Percentiles rank a stretch among this genome's conserved stretches.
Evolutionary conservation across 2,113 vertebrate genomes (phyloP).

Genomic region (Lipophrys pholis): DNA sequence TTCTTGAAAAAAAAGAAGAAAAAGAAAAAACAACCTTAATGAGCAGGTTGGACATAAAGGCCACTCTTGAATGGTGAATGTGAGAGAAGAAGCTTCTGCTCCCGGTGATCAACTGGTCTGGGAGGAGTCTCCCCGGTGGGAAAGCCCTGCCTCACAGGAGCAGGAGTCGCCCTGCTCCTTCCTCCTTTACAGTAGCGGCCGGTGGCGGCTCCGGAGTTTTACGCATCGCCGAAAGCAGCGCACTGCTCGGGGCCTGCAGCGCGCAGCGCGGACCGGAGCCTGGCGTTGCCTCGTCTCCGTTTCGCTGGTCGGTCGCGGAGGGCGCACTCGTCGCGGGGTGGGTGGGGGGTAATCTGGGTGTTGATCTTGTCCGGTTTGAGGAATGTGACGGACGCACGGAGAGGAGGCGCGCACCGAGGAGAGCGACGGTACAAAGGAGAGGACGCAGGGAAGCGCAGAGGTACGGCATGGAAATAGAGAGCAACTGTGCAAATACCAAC

Average conservation of each 20-base stretch:
- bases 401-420: slow-evolving; percentile 35
- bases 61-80: slow-evolving; percentile 53
- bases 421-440: slow-evolving; percentile 14
- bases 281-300: background rate
- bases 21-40: no score
- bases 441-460: slow-evolving; percentile 47
- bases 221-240: slow-evolving; percentile 30
- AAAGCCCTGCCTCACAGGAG: slow-evolving; percentile 52
- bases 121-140: slow-evolving; percentile 71
- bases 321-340: background rate
- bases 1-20: no score
- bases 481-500: slow-evolving; percentile 7
- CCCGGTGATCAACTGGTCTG: slow-evolving; percentile 19
- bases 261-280: slow-evolving; percentile 1
- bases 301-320: slow-evolving; percentile 6
- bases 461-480: slow-evolving; percentile 39
- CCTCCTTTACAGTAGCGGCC: slow-evolving; percentile 47
- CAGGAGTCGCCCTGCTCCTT: slow-evolving; percentile 36
- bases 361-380: slow-evolving; percentile 28
- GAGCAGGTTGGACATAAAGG: background rate
- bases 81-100: slow-evolving; percentile 16
- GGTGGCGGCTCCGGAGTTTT: slow-evolving; percentile 38
- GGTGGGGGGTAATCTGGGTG: slow-evolving; percentile 19
- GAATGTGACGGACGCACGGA: slow-evolving; percentile 62
- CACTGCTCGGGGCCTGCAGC: slow-evolving; percentile 20